Percentiles rank a stretch among this genome's conserved stretches.
Conservation (phyloP, 2,888 invertebrate species). For the Spisula solida region DNA sequence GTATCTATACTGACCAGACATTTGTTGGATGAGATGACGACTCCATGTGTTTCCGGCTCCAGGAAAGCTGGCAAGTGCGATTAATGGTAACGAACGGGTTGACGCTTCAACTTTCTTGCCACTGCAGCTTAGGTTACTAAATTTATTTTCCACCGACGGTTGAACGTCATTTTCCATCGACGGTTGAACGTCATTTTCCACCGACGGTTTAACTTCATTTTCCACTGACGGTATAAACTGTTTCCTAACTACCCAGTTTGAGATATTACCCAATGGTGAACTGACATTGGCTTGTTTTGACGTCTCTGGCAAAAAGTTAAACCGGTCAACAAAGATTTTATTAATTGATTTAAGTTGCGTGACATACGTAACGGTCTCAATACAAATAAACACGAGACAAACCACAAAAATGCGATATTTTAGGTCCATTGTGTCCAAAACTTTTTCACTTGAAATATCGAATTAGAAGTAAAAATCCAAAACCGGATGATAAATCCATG, state of each 20-base stretch:
- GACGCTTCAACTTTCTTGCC: constrained; percentile 26
- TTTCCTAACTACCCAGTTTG: too few species aligned
- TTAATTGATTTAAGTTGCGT: neutral
- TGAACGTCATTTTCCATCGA: neutral
- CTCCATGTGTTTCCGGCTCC: constrained; percentile 49
- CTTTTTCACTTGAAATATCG: too few species aligned
- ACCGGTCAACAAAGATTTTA: neutral
- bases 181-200: neutral
- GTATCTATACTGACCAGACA: constrained; percentile 31
- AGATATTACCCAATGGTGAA: neutral
- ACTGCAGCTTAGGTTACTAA: neutral
- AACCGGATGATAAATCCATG: too few species aligned
- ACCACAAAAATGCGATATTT: neutral
- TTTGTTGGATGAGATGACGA: constrained; percentile 47
- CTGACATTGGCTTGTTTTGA: neutral
- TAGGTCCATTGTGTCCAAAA: neutral
- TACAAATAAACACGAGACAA: neutral
- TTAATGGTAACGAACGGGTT: constrained; percentile 5
- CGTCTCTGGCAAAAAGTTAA: neutral
- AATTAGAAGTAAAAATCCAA: too few species aligned
- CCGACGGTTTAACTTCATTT: neutral
- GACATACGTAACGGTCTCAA: neutral
- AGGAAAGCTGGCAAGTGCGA: constrained; percentile 43
- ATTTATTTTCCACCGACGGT: neutral
- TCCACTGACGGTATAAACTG: neutral